These are phyloP conservation scores for Suricata suricatta DNA, from an alignment of 2,113 vertebrate genomes.

Conservation along the genomic window DNA sequence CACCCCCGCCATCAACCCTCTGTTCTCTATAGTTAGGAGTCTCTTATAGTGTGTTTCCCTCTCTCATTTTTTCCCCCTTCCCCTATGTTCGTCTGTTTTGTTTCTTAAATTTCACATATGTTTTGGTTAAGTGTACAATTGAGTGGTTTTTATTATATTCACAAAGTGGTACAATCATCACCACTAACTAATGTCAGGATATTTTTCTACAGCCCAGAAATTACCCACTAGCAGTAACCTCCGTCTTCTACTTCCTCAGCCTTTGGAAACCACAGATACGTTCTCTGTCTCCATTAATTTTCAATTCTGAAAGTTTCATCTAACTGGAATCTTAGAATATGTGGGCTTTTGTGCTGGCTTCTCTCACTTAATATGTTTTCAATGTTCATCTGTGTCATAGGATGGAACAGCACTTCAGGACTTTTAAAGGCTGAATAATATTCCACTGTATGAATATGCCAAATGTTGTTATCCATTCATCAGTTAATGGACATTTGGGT, in stretches of 20 bases:
- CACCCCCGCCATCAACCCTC: no score
- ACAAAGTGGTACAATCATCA: background rate
- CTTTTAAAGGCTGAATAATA: background rate
- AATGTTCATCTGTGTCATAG: background rate
- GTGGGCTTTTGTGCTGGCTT: background rate
- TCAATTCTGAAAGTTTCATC: background rate
- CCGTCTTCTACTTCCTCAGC: background rate
- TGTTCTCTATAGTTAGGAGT: no score
- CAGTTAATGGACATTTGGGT: background rate
- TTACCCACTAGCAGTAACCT: background rate
- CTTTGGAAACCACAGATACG: background rate
- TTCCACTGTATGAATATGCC: background rate
- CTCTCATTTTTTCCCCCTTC: no score
- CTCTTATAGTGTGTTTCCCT: no score
- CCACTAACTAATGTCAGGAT: background rate
- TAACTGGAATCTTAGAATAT: background rate
- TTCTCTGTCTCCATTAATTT: background rate
- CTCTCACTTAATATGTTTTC: background rate
- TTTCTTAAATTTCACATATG: background rate
- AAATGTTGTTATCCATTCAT: background rate
- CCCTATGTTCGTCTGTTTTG: background rate
- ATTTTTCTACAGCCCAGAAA: background rate
- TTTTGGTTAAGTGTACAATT: background rate
- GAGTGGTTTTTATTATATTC: background rate
- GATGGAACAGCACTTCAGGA: background rate